Evolutionary conservation across 2,888 invertebrate genomes (phyloP).

Genomic region (Stenolophus ochropezus): DNA sequence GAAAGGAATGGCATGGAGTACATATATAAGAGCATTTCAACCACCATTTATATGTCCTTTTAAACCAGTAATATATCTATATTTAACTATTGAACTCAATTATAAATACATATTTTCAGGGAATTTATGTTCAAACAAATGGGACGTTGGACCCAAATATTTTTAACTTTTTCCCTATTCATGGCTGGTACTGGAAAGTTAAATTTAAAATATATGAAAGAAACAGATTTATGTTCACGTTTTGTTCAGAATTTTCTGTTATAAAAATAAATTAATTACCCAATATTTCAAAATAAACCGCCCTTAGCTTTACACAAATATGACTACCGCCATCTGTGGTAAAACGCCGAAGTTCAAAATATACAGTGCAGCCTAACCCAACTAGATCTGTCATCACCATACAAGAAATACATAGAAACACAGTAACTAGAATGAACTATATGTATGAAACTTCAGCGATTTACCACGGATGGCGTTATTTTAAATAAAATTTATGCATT

Average conservation of each 20-base stretch:
- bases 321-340: not conserved
- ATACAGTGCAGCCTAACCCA: too few relatives aligned
- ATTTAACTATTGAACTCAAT: constrained; percentile 6
- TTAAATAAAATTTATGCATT: too few relatives aligned
- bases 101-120: constrained; percentile 62
- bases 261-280: constrained; percentile 48
- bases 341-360: too few relatives aligned
- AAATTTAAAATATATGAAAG: constrained; percentile 62
- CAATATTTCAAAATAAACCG: too few relatives aligned
- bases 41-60: constrained; percentile 66
- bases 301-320: too few relatives aligned
- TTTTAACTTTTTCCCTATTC: constrained; percentile 64
- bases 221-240: constrained; percentile 33
- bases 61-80: constrained; percentile 63
- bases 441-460: too few relatives aligned
- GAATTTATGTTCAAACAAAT: constrained; percentile 64
- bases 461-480: too few relatives aligned
- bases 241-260: constrained; percentile 47
- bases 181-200: constrained; percentile 67
- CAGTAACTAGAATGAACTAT: too few relatives aligned
- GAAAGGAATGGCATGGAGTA: constrained; percentile 65
- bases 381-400: too few relatives aligned
- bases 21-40: constrained; percentile 63
- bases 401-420: too few relatives aligned
- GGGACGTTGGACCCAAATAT: constrained; percentile 67